phyloP scores from a whole-genome alignment of 2,888 invertebrate species.

The Plutella xylostella region DNA sequence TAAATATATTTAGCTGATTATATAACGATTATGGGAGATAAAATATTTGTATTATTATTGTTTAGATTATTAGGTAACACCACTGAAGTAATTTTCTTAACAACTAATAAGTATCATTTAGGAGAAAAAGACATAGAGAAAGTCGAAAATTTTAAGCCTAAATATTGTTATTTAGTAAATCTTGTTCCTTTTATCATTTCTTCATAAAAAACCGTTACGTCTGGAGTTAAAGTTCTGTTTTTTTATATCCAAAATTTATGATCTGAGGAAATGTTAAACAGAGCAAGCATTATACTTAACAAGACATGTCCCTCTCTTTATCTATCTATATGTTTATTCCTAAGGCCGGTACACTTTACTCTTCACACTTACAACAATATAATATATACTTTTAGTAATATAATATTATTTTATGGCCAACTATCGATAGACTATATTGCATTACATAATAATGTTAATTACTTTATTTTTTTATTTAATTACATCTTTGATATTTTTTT shows the following conservation, averaged over 20 bases:
- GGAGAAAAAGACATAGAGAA: slow-evolving; percentile 63
- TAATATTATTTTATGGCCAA: slow-evolving; percentile 52
- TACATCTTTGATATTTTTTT: not conserved
- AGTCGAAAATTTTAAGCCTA: slow-evolving; percentile 55
- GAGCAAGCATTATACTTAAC: no score
- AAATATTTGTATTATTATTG: not conserved
- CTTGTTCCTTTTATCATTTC: no score
- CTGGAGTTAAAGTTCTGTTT: slow-evolving; percentile 11
- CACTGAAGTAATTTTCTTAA: not conserved
- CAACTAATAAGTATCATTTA: slow-evolving; percentile 55
- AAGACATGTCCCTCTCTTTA: no score
- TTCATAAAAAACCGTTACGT: no score
- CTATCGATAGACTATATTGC: slow-evolving; percentile 54
- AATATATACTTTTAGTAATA: slow-evolving; percentile 60
- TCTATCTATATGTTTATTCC: slow-evolving; percentile 35
- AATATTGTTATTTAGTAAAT: no score
- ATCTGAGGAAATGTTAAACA: no score
- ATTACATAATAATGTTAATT: slow-evolving; percentile 11
- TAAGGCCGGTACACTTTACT: slow-evolving; percentile 63
- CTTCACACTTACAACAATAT: slow-evolving; percentile 54
- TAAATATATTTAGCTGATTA: not conserved
- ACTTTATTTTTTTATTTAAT: slow-evolving; percentile 6
- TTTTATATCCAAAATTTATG: no score
- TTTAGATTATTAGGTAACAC: not conserved
- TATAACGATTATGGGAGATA: not conserved